Percentiles rank a stretch among this genome's conserved stretches.
phyloP scores from a whole-genome alignment of 2,888 invertebrate species.

The Harpalus rubripes region DNA sequence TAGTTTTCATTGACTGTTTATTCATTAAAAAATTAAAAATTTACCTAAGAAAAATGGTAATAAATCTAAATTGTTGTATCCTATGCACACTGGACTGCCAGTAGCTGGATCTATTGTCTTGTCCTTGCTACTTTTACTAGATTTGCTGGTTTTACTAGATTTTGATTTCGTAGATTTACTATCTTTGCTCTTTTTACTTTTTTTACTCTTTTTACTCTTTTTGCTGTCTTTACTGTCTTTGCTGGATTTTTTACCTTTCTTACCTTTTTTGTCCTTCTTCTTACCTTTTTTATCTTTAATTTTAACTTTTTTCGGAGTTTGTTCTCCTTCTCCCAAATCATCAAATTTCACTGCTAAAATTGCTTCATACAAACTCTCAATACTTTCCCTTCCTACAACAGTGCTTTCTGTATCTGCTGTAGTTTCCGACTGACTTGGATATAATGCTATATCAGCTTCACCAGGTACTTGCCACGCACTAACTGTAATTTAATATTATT shows the following conservation, averaged over 20 bases:
- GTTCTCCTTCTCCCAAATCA: conserved; percentile 45
- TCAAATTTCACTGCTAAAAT: conserved; percentile 71
- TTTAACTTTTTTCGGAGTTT: conserved; percentile 67
- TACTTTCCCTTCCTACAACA: conserved; percentile 70
- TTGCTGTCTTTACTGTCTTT: background rate
- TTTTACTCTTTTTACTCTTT: conserved; percentile 10
- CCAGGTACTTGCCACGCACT: conserved; percentile 71
- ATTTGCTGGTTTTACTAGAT: conserved; percentile 35
- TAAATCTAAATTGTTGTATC: conserved; percentile 70
- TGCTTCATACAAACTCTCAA: conserved; percentile 72
- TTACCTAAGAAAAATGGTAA: conserved; percentile 71
- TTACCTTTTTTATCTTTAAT: conserved; percentile 54
- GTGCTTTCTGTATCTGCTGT: conserved; percentile 65
- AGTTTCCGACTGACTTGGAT: conserved; percentile 68
- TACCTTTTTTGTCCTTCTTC: background rate
- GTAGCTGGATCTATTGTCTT: conserved; percentile 7
- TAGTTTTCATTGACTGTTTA: background rate
- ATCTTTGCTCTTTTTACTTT: conserved; percentile 57
- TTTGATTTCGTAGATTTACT: conserved; percentile 42
- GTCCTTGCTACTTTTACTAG: conserved; percentile 32
- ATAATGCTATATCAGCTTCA: conserved; percentile 69
- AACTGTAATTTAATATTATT: conserved; percentile 69
- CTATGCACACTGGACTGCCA: conserved; percentile 66
- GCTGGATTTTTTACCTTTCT: background rate
- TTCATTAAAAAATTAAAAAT: conserved; percentile 16